A percentile compares a stretch with the other conserved stretches of the same genome.
Evolutionary conservation across 2,113 vertebrate genomes (phyloP).

Genomic region (Mus musculus): DNA sequence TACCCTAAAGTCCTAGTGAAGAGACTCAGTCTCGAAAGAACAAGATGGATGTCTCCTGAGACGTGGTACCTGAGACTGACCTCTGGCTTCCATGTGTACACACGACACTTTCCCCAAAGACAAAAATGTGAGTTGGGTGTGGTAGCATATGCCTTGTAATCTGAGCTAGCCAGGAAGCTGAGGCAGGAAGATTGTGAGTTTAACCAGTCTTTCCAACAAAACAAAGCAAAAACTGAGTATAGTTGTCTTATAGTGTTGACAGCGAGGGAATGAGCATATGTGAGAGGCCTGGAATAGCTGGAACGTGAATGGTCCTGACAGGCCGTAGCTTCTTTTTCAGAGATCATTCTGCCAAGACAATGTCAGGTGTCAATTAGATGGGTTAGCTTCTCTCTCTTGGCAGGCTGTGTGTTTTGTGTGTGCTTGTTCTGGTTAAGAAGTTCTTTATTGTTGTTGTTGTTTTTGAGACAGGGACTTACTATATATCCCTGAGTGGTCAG

Average conservation of each 20-base stretch:
- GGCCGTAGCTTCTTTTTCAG: not conserved
- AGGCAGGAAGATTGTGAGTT: not conserved
- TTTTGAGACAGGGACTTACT: not conserved
- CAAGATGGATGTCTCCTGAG: not conserved
- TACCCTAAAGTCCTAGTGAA: not conserved
- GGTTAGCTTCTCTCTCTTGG: slow-evolving; percentile 38
- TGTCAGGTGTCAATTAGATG: not conserved
- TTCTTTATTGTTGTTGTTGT: slow-evolving; percentile 14
- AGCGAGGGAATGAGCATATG: not conserved
- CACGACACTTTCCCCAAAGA: not conserved
- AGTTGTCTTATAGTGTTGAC: not conserved
- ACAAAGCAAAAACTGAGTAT: not conserved
- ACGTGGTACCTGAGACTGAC: not conserved
- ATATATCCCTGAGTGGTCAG: not conserved
- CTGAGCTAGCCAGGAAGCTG: not conserved
- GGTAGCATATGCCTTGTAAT: not conserved
- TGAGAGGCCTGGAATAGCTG: not conserved
- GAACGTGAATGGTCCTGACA: not conserved
- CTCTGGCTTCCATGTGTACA: not conserved
- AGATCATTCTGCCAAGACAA: not conserved
- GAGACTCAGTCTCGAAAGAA: not conserved
- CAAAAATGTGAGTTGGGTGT: not conserved
- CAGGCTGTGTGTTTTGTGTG: not conserved
- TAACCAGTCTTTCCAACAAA: not conserved
- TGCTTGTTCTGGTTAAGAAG: slow-evolving; percentile 44